Evolutionary conservation across 2,113 vertebrate genomes (phyloP).

Genomic region (Thryonomys swinderianus): DNA sequence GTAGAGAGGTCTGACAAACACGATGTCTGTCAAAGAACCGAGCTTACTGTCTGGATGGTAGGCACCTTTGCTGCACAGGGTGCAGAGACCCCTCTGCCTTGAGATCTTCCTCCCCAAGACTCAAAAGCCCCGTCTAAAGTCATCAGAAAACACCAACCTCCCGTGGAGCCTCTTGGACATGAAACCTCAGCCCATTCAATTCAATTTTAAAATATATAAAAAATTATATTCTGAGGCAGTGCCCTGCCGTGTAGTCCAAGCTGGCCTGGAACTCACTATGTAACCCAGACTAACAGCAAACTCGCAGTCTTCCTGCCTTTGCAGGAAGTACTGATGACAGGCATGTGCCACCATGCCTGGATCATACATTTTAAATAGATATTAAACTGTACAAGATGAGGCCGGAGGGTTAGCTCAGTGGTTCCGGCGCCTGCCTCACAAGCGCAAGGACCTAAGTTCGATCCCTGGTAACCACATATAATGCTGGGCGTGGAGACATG

Average conservation of each 20-base stretch:
- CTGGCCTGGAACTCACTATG: neutral
- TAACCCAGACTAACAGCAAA: neutral
- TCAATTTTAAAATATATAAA: neutral
- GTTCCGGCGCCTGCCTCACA: too few species aligned
- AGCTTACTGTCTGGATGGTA: neutral
- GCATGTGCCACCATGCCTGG: neutral
- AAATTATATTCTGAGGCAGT: neutral
- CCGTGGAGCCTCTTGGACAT: neutral
- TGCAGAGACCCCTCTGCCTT: neutral
- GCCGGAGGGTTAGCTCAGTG: too few species aligned
- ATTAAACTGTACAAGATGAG: neutral
- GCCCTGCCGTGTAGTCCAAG: neutral
- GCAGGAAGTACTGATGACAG: neutral
- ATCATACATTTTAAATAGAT: neutral
- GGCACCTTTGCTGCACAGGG: neutral
- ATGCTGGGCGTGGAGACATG: too few species aligned
- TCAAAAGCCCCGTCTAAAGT: neutral
- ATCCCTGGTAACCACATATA: too few species aligned
- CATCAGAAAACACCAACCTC: neutral
- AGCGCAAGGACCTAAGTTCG: too few species aligned
- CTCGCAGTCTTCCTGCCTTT: neutral
- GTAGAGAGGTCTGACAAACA: neutral
- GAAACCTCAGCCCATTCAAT: neutral
- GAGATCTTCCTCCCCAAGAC: neutral
- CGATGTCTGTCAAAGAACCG: neutral